phyloP scores from a whole-genome alignment of 64 coral and sea anemone genomes.

The Stylophora pistillata region DNA sequence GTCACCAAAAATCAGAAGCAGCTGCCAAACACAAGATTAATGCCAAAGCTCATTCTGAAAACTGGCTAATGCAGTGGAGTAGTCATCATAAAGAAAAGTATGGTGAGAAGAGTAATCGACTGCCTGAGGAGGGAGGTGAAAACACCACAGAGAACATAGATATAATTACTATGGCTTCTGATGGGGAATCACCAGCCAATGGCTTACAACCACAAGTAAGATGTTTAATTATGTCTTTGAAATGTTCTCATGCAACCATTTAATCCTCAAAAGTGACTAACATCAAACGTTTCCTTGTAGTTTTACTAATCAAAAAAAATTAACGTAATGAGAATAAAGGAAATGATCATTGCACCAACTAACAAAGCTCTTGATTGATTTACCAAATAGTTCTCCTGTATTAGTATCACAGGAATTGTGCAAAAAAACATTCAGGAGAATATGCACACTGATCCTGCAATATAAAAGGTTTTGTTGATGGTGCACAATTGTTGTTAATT shows the following conservation, averaged over 20 bases:
- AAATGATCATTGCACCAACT: no score
- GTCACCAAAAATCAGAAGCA: not conserved
- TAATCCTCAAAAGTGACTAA: no score
- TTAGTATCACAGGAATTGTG: no score
- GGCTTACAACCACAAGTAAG: slow-evolving; percentile 1
- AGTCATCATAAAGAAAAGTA: not conserved
- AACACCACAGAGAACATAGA: not conserved
- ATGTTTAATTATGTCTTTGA: not conserved
- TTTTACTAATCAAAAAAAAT: no score
- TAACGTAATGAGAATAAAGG: no score
- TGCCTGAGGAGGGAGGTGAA: not conserved
- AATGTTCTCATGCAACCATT: not conserved
- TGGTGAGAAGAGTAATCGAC: not conserved
- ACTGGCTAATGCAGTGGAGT: slow-evolving; percentile 18
- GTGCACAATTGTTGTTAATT: no score
- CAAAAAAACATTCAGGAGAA: no score
- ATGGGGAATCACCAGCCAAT: not conserved
- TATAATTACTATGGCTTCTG: not conserved
- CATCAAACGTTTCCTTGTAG: no score
- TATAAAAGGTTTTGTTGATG: no score
- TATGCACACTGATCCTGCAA: no score
- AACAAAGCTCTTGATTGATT: no score
- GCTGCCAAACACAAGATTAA: not conserved
- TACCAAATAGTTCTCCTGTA: no score
- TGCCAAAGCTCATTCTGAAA: not conserved